Evolutionary conservation across 2,797 vertebrate genomes (phyloP).

Genomic region (Urocyon cinereoargenteus): DNA sequence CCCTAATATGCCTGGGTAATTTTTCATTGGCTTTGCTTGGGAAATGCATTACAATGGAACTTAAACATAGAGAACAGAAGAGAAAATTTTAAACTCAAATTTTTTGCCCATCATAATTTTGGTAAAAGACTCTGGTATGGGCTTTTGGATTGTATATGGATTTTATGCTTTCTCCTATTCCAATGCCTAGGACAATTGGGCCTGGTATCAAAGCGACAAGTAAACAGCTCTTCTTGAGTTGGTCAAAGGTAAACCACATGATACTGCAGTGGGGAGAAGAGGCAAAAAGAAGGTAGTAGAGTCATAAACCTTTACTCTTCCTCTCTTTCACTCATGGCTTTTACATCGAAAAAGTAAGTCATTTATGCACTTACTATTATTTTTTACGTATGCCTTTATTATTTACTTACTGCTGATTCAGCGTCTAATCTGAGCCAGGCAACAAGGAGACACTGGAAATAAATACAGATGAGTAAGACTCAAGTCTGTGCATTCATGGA

Average conservation of each 20-base stretch:
- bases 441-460: neutral
- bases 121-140: neutral
- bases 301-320: neutral
- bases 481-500: neutral
- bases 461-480: neutral
- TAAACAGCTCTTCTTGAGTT: neutral
- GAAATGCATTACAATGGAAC: neutral
- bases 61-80: constrained; percentile 12
- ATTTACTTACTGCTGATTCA: neutral
- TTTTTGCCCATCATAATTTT: neutral
- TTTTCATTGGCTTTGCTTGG: constrained; percentile 2
- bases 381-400: neutral
- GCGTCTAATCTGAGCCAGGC: neutral
- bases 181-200: neutral
- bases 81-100: neutral
- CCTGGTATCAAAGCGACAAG: neutral
- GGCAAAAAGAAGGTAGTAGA: neutral
- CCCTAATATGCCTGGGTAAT: neutral
- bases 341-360: neutral
- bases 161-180: neutral
- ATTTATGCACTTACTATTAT: neutral
- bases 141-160: neutral
- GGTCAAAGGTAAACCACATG: neutral
- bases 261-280: neutral
- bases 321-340: neutral